phyloP scores from a whole-genome alignment of 2,888 invertebrate species.

The Cheiracanthium punctorium region DNA sequence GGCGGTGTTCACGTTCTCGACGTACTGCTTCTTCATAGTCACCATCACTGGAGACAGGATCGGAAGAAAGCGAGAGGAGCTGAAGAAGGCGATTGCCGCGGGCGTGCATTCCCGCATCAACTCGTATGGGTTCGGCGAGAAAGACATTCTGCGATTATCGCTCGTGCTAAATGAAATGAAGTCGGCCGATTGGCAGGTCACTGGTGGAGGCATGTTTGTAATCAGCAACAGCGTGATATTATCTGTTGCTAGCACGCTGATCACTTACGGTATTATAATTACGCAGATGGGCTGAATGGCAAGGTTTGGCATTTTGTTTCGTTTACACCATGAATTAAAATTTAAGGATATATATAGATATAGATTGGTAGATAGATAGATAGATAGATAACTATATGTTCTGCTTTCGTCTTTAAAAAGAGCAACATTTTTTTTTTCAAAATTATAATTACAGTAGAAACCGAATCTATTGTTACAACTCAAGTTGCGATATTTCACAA shows the following conservation, averaged over 20 bases:
- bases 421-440: too few relatives aligned
- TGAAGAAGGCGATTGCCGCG: constrained; percentile 14
- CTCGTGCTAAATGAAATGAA: background rate
- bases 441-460: too few relatives aligned
- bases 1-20: background rate
- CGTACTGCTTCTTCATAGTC: background rate
- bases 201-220: constrained; percentile 47
- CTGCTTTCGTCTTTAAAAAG: too few relatives aligned
- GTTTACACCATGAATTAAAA: too few relatives aligned
- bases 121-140: background rate
- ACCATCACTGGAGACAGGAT: constrained; percentile 19
- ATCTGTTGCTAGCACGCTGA: constrained; percentile 30
- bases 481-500: too few relatives aligned
- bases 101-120: background rate
- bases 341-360: too few relatives aligned
- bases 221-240: constrained; percentile 41
- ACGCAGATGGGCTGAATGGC: constrained; percentile 27
- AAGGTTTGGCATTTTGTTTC: too few relatives aligned
- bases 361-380: too few relatives aligned
- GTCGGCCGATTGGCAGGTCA: constrained; percentile 6
- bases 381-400: too few relatives aligned
- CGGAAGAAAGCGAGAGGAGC: background rate
- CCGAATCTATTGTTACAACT: too few relatives aligned
- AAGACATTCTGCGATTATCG: background rate
- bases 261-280: constrained; percentile 48